phyloP scores from a whole-genome alignment of 2,797 vertebrate genomes.

The Notamacropus eugenii region DNA sequence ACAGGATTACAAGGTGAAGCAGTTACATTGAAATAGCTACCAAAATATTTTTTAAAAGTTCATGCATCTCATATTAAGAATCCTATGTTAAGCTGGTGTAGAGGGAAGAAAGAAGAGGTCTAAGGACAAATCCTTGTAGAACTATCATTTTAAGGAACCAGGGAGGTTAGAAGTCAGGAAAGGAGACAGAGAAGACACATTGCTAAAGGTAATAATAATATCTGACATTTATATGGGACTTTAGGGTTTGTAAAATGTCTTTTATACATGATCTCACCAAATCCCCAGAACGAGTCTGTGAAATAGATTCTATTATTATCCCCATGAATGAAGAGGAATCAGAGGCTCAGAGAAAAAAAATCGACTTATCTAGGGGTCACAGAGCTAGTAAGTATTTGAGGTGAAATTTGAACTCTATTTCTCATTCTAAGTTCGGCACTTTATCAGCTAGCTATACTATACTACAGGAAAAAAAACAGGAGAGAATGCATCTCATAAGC shows the following conservation, averaged over 20 bases:
- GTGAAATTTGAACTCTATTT: neutral
- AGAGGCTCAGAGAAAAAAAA: neutral
- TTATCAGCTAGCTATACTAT: neutral
- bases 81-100: neutral
- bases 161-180: neutral
- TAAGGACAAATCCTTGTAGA: neutral
- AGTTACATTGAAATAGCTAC: neutral
- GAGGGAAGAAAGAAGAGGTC: neutral
- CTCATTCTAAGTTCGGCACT: neutral
- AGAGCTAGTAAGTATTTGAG: neutral
- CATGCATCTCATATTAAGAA: neutral
- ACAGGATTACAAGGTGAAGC: neutral
- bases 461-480: neutral
- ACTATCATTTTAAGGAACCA: neutral
- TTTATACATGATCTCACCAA: neutral
- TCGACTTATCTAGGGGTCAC: neutral
- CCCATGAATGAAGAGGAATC: neutral
- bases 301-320: neutral
- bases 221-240: neutral
- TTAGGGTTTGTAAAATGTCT: neutral
- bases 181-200: neutral
- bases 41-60: neutral
- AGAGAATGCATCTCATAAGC: neutral
- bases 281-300: neutral
- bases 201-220: neutral